phyloP scores from a whole-genome alignment of 2,797 vertebrate species.

The Fundulus diaphanus region DNA sequence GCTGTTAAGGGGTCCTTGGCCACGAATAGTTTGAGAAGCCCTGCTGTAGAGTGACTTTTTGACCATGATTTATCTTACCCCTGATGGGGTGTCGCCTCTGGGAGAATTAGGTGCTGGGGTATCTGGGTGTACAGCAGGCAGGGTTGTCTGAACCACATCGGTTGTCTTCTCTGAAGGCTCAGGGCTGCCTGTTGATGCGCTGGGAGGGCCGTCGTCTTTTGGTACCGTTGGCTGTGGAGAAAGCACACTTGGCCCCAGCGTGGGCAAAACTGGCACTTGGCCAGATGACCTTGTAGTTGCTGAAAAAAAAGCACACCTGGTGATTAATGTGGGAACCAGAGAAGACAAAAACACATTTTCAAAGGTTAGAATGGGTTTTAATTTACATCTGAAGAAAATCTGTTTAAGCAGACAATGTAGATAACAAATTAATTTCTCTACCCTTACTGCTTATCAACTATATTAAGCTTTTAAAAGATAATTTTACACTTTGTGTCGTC shows the following conservation, averaged over 20 bases:
- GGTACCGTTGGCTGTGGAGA: background rate
- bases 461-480: too few species aligned
- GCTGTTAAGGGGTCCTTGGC: too few species aligned
- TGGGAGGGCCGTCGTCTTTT: background rate
- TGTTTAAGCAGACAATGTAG: background rate
- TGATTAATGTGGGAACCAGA: background rate
- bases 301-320: constrained; percentile 25
- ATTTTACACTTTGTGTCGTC: background rate
- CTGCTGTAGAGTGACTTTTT: background rate
- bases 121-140: background rate
- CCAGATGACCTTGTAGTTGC: background rate
- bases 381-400: background rate
- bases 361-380: background rate
- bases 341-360: background rate
- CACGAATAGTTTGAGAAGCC: too few species aligned
- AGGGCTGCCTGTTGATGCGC: background rate
- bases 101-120: constrained; percentile 45
- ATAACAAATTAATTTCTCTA: background rate
- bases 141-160: background rate
- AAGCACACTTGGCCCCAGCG: fast-evolving
- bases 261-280: constrained; percentile 21
- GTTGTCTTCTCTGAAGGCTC: background rate
- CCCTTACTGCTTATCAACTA: background rate
- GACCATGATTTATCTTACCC: constrained; percentile 40
- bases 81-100: constrained; percentile 61